Evolutionary conservation across 2,797 vertebrate species (phyloP).

Genomic region (Bufotes viridis): DNA sequence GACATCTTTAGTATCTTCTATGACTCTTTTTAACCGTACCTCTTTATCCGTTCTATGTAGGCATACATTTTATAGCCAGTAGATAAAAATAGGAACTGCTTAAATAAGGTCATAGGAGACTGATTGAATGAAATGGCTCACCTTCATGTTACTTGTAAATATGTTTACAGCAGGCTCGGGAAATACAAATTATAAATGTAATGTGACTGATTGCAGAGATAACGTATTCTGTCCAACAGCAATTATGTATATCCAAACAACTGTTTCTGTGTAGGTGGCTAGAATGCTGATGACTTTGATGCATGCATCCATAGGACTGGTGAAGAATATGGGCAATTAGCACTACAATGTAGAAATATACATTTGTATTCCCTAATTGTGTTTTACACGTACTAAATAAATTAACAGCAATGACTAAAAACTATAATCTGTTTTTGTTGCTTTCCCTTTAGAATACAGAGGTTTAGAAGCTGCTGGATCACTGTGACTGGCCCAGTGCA

Average conservation of each 20-base stretch:
- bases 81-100: no score
- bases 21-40: no score
- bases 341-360: background rate
- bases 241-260: background rate
- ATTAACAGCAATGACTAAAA: conserved; percentile 14
- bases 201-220: background rate
- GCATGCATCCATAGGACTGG: background rate
- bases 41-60: no score
- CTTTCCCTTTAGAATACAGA: conserved; percentile 22
- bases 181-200: background rate
- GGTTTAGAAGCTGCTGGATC: conserved; percentile 25
- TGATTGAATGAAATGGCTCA: background rate
- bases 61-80: no score
- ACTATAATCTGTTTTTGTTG: background rate
- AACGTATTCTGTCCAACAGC: background rate
- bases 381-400: conserved; percentile 2
- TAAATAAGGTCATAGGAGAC: background rate
- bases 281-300: background rate
- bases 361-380: conserved; percentile 11
- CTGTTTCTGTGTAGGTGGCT: background rate
- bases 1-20: no score
- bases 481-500: background rate
- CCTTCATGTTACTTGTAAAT: background rate
- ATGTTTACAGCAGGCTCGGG: background rate
- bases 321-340: background rate